Evolutionary conservation across 2,113 vertebrate genomes (phyloP), one percentile per base, ranked within the genome.

Genomic region (Pituophis catenifer): DNA sequence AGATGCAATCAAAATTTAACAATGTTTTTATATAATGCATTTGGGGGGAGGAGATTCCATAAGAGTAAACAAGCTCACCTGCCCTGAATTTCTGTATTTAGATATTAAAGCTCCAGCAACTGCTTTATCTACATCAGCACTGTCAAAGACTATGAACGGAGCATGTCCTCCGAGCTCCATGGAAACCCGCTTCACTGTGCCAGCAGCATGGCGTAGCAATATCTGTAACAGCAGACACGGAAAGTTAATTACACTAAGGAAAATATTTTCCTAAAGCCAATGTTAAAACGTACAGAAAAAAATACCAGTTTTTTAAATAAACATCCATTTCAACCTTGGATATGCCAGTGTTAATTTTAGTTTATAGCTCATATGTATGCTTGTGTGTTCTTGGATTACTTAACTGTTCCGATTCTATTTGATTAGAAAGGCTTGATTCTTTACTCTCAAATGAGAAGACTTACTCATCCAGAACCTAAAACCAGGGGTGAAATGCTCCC

Each of bases 81-180:
- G 99, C 2, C 99, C 99, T 0, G 99, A 98, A 96, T 99, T 99
- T 96, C 99, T 98, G 52, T 98, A 99, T 95, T 99, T 99, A 6
- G 99, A 99, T 0, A 89, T 98, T 97, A 99, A 97, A 33, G 99
- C 99, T 88, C 99, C 99, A 3, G 92, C 96, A 0, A 99, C 99
- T 1, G 99, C 99, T 65, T 55, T 95, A 96, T 99, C 98, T 48
- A 99, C 96, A 0, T 98, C 95, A 0, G 99, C 99, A 0, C 98
- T 99, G 97, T 99, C 97, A 21, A 99, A 99, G n/a, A 99, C 99
- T 0, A 99, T 99, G 96, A 99, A 99, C 0, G 99, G 99, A 57
- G 99, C 99, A 0, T 98, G 98, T 94, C 99, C 99, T 0, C 99
- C 99, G 44, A 99, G 98, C 97, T 99, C 99, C 99, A 99, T 99